phyloP scores from a whole-genome alignment of 2,113 vertebrate species.

The Tragelaphus scriptus region DNA sequence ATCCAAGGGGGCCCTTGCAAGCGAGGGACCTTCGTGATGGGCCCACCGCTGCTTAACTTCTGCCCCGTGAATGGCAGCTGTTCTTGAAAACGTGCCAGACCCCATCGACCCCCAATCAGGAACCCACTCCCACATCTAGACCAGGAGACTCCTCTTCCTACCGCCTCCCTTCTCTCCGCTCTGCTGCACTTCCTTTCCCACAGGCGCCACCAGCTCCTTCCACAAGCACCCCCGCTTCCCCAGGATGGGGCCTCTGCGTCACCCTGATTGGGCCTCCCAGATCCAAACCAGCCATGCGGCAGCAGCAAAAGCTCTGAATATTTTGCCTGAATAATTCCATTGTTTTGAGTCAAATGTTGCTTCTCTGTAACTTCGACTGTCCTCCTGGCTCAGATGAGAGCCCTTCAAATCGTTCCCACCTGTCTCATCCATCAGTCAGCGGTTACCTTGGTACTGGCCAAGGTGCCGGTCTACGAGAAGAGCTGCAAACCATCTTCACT shows the following conservation, averaged over 20 bases:
- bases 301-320: neutral
- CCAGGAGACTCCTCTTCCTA: neutral
- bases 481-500: neutral
- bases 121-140: neutral
- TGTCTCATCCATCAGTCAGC: rapidly evolving
- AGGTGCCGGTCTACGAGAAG: rapidly evolving
- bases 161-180: neutral
- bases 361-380: neutral
- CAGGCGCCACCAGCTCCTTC: rapidly evolving
- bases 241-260: rapidly evolving
- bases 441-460: neutral
- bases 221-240: neutral
- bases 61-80: rapidly evolving
- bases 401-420: neutral
- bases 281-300: rapidly evolving
- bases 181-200: neutral
- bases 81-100: neutral
- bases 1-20: neutral
- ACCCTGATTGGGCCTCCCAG: rapidly evolving
- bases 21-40: neutral
- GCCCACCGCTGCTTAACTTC: neutral
- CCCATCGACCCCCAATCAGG: too few relatives aligned
- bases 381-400: neutral
- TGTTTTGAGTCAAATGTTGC: neutral
- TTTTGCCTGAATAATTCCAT: neutral